A percentile compares a stretch with the other conserved stretches of the same genome.
Conservation (phyloP, 2,113 vertebrate species). For the Chionomys nivalis region DNA sequence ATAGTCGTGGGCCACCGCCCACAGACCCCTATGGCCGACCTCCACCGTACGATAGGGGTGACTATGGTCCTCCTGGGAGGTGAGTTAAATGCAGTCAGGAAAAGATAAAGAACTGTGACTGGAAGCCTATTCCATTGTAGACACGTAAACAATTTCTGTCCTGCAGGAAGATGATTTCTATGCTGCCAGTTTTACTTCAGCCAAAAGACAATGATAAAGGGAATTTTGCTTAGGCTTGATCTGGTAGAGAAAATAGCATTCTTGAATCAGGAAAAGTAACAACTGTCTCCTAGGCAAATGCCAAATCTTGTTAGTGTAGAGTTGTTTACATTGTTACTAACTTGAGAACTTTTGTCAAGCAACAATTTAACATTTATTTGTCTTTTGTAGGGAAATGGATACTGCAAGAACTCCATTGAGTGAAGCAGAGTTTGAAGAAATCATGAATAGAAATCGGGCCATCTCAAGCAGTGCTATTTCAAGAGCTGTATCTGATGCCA, state of each 20-base stretch:
- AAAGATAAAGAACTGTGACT: neutral
- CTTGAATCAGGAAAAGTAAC: neutral
- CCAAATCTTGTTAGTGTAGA: slow-evolving; percentile 39
- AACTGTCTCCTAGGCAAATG: neutral
- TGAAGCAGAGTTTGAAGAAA: slow-evolving; percentile 99
- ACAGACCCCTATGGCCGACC: slow-evolving; percentile 96
- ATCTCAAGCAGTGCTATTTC: slow-evolving; percentile 99
- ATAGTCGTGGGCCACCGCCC: slow-evolving; percentile 95
- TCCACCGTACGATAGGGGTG: slow-evolving; percentile 97
- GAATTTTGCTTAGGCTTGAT: slow-evolving; percentile 50
- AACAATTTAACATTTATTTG: slow-evolving; percentile 76
- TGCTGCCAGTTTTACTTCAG: slow-evolving; percentile 28
- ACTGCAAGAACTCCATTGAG: slow-evolving; percentile 95
- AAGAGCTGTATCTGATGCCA: slow-evolving; percentile 97
- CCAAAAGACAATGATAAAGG: neutral
- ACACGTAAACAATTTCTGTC: slow-evolving; percentile 8
- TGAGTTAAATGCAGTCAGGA: slow-evolving; percentile 82
- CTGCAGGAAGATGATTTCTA: slow-evolving; percentile 47
- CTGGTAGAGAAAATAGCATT: slow-evolving; percentile 6
- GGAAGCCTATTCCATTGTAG: neutral
- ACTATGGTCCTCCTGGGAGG: slow-evolving; percentile 97
- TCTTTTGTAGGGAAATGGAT: slow-evolving; percentile 95
- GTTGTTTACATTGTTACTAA: slow-evolving; percentile 35
- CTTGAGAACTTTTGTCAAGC: slow-evolving; percentile 28
- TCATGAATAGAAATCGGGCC: slow-evolving; percentile 98